Evolutionary conservation across 2,797 vertebrate genomes (phyloP).

Genomic region (Oreonectes daqikongensis): DNA sequence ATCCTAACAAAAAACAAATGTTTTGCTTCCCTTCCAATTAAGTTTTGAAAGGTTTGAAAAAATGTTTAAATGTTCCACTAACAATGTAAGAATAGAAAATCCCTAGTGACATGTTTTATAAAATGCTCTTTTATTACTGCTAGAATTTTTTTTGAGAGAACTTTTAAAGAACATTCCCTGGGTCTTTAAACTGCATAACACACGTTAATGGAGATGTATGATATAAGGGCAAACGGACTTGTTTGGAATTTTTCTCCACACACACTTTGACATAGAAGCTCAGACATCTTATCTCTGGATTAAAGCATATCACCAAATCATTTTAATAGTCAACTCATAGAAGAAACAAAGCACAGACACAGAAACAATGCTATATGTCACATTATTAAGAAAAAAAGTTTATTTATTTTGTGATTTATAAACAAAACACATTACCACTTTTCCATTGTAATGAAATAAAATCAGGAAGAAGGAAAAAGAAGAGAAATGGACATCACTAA

Average conservation of each 20-base stretch:
- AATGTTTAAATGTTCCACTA: no score
- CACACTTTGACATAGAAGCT: background rate
- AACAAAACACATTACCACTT: slow-evolving; percentile 89
- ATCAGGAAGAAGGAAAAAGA: slow-evolving; percentile 54
- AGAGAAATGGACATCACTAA: slow-evolving; percentile 86
- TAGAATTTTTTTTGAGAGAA: no score
- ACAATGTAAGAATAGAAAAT: no score
- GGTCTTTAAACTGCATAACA: background rate
- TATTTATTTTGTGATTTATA: slow-evolving; percentile 92
- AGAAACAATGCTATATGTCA: slow-evolving; percentile 57
- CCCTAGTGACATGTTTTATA: no score
- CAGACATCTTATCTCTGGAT: background rate
- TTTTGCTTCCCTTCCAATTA: no score
- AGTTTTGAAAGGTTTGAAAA: no score
- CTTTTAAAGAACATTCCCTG: no score
- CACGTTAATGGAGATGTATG: background rate
- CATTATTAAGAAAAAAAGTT: slow-evolving; percentile 97
- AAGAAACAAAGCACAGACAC: slow-evolving; percentile 3
- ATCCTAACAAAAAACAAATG: background rate
- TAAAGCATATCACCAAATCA: background rate
- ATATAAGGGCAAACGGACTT: background rate
- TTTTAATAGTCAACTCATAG: background rate
- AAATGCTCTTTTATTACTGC: no score
- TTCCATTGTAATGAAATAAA: slow-evolving; percentile 79
- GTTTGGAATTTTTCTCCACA: background rate